These are phyloP conservation scores for Gopherus flavomarginatus DNA, from an alignment of 2,113 vertebrate genomes.

Conservation along the genomic window DNA sequence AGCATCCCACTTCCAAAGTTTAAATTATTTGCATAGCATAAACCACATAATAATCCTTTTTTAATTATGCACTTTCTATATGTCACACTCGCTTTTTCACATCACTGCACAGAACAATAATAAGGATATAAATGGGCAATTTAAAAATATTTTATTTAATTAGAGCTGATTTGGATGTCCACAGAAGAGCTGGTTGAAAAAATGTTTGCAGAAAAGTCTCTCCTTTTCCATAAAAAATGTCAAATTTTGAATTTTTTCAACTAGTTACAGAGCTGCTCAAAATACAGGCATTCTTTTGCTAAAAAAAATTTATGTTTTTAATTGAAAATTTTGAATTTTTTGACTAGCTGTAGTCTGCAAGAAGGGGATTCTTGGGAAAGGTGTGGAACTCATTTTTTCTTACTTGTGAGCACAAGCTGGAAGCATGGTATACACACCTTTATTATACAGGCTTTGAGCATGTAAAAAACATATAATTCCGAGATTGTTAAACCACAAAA, in stretches of 20 bases:
- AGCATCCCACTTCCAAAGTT: background rate
- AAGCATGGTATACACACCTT: background rate
- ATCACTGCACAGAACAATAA: background rate
- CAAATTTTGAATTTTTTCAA: background rate
- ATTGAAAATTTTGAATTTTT: background rate
- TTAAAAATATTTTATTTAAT: background rate
- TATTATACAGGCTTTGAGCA: background rate
- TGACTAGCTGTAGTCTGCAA: background rate
- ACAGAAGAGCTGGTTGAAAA: background rate
- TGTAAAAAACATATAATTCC: background rate
- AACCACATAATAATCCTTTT: background rate
- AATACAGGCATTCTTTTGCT: background rate
- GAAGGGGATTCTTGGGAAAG: fast-evolving
- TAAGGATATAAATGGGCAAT: background rate
- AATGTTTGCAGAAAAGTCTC: fast-evolving
- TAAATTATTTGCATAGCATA: background rate
- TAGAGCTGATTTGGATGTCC: background rate
- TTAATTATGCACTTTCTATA: background rate
- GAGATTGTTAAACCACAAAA: background rate
- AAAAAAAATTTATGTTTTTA: background rate
- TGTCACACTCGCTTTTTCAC: background rate
- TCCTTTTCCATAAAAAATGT: background rate
- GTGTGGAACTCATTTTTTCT: background rate
- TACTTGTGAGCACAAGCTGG: background rate
- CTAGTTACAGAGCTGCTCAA: background rate